Percentiles rank a stretch among this genome's conserved stretches.
These are phyloP conservation scores for Ascaphus truei DNA, from an alignment of 2,113 vertebrate genomes.

Conservation along the genomic window DNA sequence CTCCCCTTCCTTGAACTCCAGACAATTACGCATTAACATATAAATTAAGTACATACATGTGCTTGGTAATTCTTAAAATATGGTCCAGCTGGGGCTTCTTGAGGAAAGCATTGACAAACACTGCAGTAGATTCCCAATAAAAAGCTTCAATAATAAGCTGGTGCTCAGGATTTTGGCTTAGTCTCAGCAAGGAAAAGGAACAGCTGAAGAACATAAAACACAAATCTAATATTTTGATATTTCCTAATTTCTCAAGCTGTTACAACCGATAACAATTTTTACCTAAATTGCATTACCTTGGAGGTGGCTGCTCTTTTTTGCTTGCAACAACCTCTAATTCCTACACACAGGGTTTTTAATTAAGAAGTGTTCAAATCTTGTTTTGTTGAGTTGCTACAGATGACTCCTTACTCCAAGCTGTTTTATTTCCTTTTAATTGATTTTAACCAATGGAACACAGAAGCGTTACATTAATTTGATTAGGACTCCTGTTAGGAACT, in stretches of 20 bases:
- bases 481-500: not conserved
- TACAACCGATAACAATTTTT: not conserved
- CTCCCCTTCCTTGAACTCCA: too few relatives aligned
- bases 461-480: not conserved
- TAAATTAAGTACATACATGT: too few relatives aligned
- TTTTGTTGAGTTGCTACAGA: slow-evolving; percentile 12
- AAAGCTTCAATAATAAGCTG: too few relatives aligned
- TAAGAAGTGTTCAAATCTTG: slow-evolving; percentile 17
- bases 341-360: slow-evolving; percentile 11
- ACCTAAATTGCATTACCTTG: not conserved
- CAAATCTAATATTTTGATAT: not conserved
- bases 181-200: not conserved
- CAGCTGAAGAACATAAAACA: not conserved
- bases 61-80: too few relatives aligned
- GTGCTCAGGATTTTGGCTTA: too few relatives aligned
- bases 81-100: too few relatives aligned
- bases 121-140: too few relatives aligned
- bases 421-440: slow-evolving; percentile 14
- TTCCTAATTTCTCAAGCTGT: not conserved
- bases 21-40: too few relatives aligned
- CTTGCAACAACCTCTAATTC: not conserved
- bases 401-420: not conserved
- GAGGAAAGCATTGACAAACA: too few relatives aligned
- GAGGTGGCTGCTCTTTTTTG: not conserved
- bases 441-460: not conserved